A percentile compares a stretch with the other conserved stretches of the same genome.
phyloP scores from a whole-genome alignment of 2,797 vertebrate genomes.

The Acropternis orthonyx region DNA sequence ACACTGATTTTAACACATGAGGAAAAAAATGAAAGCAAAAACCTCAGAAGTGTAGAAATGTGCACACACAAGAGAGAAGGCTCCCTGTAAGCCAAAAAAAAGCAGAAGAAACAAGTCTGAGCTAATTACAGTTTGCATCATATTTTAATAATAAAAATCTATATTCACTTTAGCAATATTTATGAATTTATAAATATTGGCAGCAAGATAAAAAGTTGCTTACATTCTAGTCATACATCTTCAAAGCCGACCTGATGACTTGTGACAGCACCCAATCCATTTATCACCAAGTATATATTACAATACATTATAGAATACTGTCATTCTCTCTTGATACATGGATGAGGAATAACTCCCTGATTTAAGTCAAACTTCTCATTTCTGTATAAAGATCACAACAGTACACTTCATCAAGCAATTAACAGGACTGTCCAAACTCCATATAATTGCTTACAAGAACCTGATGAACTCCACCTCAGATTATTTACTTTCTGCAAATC shows the following conservation, averaged over 20 bases:
- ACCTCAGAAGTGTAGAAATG: conserved; percentile 39
- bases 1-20: conserved; percentile 71
- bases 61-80: not conserved
- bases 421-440: not conserved
- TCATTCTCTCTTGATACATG: conserved; percentile 45
- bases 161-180: conserved; percentile 45
- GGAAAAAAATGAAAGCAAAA: conserved; percentile 58
- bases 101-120: conserved; percentile 1
- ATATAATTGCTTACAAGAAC: not conserved
- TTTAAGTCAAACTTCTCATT: conserved; percentile 58
- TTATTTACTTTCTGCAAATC: not conserved
- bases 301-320: conserved; percentile 52
- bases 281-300: conserved; percentile 61
- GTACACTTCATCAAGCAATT: conserved; percentile 43
- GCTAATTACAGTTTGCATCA: not conserved
- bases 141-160: conserved; percentile 45
- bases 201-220: conserved; percentile 48
- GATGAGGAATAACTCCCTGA: conserved; percentile 24
- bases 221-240: conserved; percentile 32
- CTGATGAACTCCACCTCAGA: not conserved
- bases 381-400: conserved; percentile 43
- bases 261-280: conserved; percentile 52
- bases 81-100: not conserved
- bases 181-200: conserved; percentile 43
- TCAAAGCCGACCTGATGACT: conserved; percentile 50